Base-by-base conservation (phyloP, 2,113 vertebrate genomes). In the Turnix velox region DNA sequence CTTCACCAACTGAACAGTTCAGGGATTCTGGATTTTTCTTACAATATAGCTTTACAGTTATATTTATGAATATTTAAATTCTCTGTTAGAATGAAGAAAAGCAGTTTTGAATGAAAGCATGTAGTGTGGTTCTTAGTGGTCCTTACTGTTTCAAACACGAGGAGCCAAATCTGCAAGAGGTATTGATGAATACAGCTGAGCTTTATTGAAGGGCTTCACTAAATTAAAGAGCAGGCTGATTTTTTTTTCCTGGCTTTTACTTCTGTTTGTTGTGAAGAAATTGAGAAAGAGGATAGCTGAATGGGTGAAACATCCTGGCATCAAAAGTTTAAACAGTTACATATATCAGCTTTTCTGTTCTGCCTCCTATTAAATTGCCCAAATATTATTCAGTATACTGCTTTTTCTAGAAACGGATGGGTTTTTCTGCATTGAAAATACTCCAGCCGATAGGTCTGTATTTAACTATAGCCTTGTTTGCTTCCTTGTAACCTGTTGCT, bases 401-500 rank as follows among this genome's bases (percentile, higher is more conserved):
- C n/a, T n/a, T n/a, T n/a, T n/a, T n/a, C n/a, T n/a, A n/a, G n/a
- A n/a, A n/a, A n/a, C n/a, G n/a, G n/a, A n/a, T n/a, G n/a, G n/a
- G n/a, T n/a, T 54, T 68, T 43, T 48, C 59, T 90, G 27, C 46
- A 30, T n/a, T 80, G 52, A 49, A 82, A 92, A 93, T 61, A 72
- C 66, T 65, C 15, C 11, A 84, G 75, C 94, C 80, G 51, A 85
- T 95, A 85, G 62, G n/a, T 79, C 51, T 84, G 84, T 75, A 67
- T 92, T 96, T 94, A 95, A 93, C 95, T 80, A 68, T 67, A 95
- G 84, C 80, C 61, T 83, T 91, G 73, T 94, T 94, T 94, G 51
- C 84, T 67, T 79, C 67, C 77, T 33, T 79, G 79, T 89, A 96
- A 90, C 77, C 68, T 93, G 95, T 95, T 94, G 77, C 90, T 96